Conservation (phyloP, 2,888 invertebrate genomes). For the Yponomeuta evonymella region DNA sequence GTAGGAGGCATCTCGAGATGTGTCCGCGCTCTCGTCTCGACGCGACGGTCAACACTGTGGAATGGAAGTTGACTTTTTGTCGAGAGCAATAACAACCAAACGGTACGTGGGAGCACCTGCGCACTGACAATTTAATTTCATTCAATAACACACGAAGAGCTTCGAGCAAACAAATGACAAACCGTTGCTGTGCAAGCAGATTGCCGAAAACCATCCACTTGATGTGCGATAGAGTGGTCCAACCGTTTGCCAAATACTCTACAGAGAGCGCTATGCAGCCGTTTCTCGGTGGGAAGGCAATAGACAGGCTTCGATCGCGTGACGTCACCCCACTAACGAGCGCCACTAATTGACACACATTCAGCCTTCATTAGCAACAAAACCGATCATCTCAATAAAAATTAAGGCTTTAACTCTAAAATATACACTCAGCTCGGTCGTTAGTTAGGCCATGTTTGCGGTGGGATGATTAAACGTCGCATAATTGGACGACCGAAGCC, state of each 20-base stretch:
- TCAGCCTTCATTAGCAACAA: not conserved
- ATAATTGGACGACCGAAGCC: not conserved
- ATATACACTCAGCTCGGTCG: not conserved
- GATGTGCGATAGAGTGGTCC: not conserved
- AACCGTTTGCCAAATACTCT: no score
- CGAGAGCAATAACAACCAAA: constrained; percentile 1
- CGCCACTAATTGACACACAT: constrained; percentile 1
- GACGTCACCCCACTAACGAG: not conserved
- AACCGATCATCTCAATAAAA: not conserved
- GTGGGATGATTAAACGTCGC: constrained; percentile 2
- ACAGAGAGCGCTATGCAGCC: no score
- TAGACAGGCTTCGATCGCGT: not conserved
- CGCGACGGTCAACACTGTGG: not conserved
- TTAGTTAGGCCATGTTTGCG: not conserved
- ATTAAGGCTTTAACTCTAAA: not conserved
- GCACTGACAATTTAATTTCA: not conserved
- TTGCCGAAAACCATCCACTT: not conserved
- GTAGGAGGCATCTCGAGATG: not conserved
- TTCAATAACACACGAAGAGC: not conserved
- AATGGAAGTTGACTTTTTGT: constrained; percentile 1
- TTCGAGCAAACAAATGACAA: not conserved
- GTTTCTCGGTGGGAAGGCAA: not conserved
- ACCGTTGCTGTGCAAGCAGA: not conserved
- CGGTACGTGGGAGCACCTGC: constrained; percentile 1
- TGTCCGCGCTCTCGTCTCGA: not conserved